These are phyloP conservation scores for Esox niger DNA, from an alignment of 2,113 vertebrate genomes.

Conservation along the genomic window DNA sequence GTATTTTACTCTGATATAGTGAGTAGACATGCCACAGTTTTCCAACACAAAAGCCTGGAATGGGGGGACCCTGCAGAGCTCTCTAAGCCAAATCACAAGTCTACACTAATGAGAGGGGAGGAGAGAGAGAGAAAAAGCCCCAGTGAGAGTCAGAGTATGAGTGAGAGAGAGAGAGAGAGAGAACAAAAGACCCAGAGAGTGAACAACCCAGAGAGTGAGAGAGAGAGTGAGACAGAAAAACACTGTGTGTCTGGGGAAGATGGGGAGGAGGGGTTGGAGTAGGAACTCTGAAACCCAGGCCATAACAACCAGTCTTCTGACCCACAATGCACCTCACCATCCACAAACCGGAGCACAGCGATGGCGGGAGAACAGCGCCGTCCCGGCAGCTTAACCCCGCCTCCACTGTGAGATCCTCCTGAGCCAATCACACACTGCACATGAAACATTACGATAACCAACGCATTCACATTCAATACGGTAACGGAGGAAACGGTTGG, in stretches of 20 bases:
- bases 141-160: too few species aligned
- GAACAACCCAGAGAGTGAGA: too few species aligned
- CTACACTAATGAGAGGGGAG: constrained; percentile 70
- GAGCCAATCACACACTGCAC: background rate
- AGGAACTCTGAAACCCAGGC: constrained; percentile 55
- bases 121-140: too few species aligned
- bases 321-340: constrained; percentile 73
- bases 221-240: too few species aligned
- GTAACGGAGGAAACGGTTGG: too few species aligned
- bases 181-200: too few species aligned
- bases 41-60: constrained; percentile 43
- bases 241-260: too few species aligned
- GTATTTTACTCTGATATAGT: constrained; percentile 29
- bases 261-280: constrained; percentile 55
- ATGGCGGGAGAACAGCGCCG: constrained; percentile 33
- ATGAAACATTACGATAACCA: background rate
- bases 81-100: constrained; percentile 75
- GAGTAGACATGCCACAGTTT: constrained; percentile 17
- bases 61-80: constrained; percentile 52
- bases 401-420: constrained; percentile 27
- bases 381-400: constrained; percentile 40
- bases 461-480: too few species aligned
- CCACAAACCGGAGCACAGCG: constrained; percentile 44
- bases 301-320: constrained; percentile 72
- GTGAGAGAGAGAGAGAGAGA: too few species aligned